A percentile compares a stretch with the other conserved stretches of the same genome.
Evolutionary conservation across 2,113 vertebrate genomes (phyloP).

Genomic region (Pseudorectes ferrugineus): DNA sequence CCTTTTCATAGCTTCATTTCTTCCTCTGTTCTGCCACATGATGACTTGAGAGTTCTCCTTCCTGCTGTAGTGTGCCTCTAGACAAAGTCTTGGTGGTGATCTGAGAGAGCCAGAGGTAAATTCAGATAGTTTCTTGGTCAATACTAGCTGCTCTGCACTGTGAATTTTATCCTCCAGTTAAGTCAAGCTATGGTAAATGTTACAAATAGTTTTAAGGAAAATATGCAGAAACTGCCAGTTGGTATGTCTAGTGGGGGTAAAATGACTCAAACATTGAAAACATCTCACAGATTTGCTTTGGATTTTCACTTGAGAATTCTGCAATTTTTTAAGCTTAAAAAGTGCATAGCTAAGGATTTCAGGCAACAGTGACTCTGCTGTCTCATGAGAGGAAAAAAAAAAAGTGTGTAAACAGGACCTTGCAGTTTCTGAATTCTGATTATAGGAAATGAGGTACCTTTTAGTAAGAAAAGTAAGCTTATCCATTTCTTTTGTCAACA

Average conservation of each 20-base stretch:
- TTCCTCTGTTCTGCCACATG: neutral
- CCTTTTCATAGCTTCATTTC: neutral
- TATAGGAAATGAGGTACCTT: neutral
- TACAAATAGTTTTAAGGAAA: neutral
- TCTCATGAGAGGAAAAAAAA: neutral
- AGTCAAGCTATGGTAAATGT: neutral
- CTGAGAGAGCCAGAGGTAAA: neutral
- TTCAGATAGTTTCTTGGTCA: neutral
- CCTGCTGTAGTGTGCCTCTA: neutral
- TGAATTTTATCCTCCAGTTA: neutral
- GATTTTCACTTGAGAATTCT: neutral
- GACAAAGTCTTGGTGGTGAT: neutral
- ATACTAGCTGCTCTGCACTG: neutral
- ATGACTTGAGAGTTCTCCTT: neutral
- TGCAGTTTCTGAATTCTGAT: neutral
- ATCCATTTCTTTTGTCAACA: neutral
- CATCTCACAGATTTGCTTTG: neutral
- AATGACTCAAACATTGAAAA: neutral
- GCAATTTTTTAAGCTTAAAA: neutral
- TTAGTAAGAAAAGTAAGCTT: neutral
- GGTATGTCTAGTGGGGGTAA: neutral
- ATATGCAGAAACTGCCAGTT: neutral
- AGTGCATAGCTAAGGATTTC: neutral
- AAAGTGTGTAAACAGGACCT: neutral
- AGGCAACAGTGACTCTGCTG: neutral